Percentiles rank a stretch among this genome's conserved stretches.
Evolutionary conservation across 2,113 vertebrate species (phyloP).

Genomic region (Mormyrus lacerda): DNA sequence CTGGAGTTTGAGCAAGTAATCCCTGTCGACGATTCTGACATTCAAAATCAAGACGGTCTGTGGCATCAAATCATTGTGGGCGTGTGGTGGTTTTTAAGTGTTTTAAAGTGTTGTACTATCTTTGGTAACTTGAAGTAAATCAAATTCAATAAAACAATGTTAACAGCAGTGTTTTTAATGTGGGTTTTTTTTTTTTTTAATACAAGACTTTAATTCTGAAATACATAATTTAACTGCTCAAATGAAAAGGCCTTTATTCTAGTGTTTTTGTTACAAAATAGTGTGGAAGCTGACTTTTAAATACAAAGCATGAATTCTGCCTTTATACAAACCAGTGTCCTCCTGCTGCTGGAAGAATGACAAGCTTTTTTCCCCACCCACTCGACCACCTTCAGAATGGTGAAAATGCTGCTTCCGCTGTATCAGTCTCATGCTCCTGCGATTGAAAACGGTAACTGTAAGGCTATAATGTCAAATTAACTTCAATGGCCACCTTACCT

Average conservation of each 20-base stretch:
- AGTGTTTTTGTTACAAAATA: background rate
- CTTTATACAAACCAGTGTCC: background rate
- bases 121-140: background rate
- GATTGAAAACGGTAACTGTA: background rate
- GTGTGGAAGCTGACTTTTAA: background rate
- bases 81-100: background rate
- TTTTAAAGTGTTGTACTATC: background rate
- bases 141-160: background rate
- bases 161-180: background rate
- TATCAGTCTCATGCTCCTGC: slow-evolving; percentile 77
- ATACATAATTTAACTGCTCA: background rate
- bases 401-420: slow-evolving; percentile 56
- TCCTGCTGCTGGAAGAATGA: background rate
- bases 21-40: background rate
- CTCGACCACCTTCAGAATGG: slow-evolving; percentile 29
- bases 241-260: background rate
- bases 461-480: background rate
- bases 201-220: background rate
- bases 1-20: background rate
- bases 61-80: background rate
- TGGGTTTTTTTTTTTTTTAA: background rate
- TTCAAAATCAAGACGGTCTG: background rate
- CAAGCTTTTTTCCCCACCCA: background rate
- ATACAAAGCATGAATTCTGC: background rate
- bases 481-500: background rate